Percentiles rank a stretch among this genome's conserved stretches.
Conservation (phyloP, 2,888 invertebrate species). For the Mamestra brassicae region DNA sequence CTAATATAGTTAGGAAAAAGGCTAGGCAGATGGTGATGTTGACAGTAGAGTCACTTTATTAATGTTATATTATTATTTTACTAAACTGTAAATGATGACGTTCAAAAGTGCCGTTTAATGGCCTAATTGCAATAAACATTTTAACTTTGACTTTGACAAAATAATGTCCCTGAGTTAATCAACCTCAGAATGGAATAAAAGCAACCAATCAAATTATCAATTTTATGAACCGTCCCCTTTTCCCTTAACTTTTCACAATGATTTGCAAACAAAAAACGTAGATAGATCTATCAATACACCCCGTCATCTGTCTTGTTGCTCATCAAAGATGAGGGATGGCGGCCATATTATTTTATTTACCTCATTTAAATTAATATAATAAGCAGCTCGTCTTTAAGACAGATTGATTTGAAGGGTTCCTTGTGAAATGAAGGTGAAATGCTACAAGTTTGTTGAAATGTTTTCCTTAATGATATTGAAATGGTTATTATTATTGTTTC, state of each 20-base stretch:
- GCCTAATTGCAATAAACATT: too few species aligned
- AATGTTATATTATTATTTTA: too few species aligned
- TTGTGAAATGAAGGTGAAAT: conserved; percentile 18
- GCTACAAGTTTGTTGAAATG: neutral
- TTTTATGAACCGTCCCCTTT: too few species aligned
- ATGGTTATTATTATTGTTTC: conserved; percentile 19
- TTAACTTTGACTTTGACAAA: too few species aligned
- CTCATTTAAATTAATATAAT: conserved; percentile 50
- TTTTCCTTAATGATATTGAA: conserved; percentile 33
- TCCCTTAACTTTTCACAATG: neutral
- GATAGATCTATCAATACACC: conserved; percentile 36
- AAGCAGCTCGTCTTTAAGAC: conserved; percentile 24
- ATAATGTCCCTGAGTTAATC: neutral
- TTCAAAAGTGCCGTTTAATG: too few species aligned
- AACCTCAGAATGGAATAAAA: neutral
- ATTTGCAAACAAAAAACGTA: conserved; percentile 37
- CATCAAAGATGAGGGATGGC: conserved; percentile 37
- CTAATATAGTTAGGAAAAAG: too few species aligned
- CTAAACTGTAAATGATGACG: too few species aligned
- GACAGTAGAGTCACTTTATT: too few species aligned
- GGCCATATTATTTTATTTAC: conserved; percentile 52
- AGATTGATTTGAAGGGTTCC: conserved; percentile 50
- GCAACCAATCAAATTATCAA: neutral
- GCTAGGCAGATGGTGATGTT: too few species aligned
- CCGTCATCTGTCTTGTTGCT: conserved; percentile 43